Evolutionary conservation across 2,888 invertebrate genomes (phyloP), one percentile per base, ranked within the genome.

Genomic region (Notodonta ziczac): DNA sequence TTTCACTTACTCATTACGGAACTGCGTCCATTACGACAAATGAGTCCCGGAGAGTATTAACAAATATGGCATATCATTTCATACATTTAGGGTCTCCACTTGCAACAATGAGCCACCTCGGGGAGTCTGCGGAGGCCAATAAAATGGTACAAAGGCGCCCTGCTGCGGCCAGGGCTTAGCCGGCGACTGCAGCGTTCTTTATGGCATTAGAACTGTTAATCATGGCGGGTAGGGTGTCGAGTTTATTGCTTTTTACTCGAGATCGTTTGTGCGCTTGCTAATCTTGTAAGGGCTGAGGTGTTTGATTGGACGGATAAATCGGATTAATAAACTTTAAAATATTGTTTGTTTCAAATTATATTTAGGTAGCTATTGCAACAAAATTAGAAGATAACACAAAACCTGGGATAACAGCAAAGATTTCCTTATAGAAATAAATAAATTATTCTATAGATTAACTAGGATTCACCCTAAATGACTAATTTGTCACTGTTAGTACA

Each of bases 121-220:
- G 85, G 84, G 87, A 77, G 81, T 69, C 83, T 74, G 83, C 78
- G 82, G 84, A 83, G 80, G 77, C 86, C 90, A 92, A 91, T 91
- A 90, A 91, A 88, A 88, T 77, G 75, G 74, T 74, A 75, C 77
- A 75, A 76, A 77, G 75, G 63, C 77, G 76, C 84, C 85, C 90
- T 89, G 90, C 86, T 78, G 85, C 76, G 50, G 70, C 59, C 40
- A 50, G 56, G 56, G 61, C 61, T 58, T 58, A 56, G 60, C 72
- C 61, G 59, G 42, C 24, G 44, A 50, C 59, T 66, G 61, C 58
- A 60, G 58, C 77, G 75, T 86, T 84, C 87, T 84, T 85, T 85
- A 88, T 82, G 81, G 86, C 72, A 81, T 85, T 87, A 86, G 84
- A 81, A 78, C 82, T 73, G 82, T 86, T 89, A 88, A 89, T 89